Base-by-base conservation (phyloP, 2,888 invertebrate genomes). In the Morpho achilles region DNA sequence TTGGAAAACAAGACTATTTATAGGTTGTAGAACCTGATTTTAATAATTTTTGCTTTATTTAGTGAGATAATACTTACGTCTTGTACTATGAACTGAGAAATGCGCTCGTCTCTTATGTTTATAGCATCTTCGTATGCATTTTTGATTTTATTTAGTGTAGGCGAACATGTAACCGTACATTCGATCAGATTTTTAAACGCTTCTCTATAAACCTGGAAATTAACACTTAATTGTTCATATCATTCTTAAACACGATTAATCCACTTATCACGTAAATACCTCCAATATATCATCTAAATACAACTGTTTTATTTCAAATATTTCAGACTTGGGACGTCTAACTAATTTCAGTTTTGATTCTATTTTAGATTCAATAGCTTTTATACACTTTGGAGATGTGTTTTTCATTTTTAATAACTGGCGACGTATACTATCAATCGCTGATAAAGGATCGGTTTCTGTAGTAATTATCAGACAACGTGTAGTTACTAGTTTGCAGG, bases 51-150 rank as follows among this genome's bases (percentile, higher is more conserved):
- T 32, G 32, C 5, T 32, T 5, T 32, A 32, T 32, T 32, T 32
- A 32, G 4, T 32, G 5, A 32, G 3, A 32, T 44, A 41, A 40
- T 45, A 67, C 88, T 81, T 74, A 90, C 89, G 65, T 90, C 87
- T 70, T 87, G 87, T 47, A 70, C 75, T 41, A 81, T 79, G 52
- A 77, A 86, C 66, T 84, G 84, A 22, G 75, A 63, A 63, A 91
- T 84, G 51, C 87, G 77, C 64, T 85, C 72, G 72, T 91, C 74
- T 64, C 91, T 74, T 53, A 87, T 69, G 22, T 65, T 55, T 52
- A 91, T 61, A 10, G 89, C 74, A 57, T 76, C 73, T 62, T 91
- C 89, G 60, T 91, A 92, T 0, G 87, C 80, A 56, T 68, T 69
- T 72, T 83, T 88, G 32, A 91, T 84, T 58, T 82, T 72, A 42